phyloP scores from a whole-genome alignment of 2,888 invertebrate species.

The Malacosoma neustria region DNA sequence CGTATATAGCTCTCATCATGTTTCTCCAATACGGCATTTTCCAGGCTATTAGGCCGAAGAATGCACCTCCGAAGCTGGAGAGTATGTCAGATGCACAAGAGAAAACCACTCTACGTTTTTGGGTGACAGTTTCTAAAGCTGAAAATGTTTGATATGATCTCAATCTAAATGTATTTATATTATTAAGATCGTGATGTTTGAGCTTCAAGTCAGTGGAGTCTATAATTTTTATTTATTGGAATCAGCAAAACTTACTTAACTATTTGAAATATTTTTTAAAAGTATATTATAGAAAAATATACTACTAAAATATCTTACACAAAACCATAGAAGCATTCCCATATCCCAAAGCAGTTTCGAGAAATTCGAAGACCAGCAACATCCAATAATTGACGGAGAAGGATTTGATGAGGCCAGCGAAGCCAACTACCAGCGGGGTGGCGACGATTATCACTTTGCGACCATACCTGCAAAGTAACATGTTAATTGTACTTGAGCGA shows the following conservation, averaged over 20 bases:
- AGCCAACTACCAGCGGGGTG: conserved; percentile 68
- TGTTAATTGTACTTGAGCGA: no score
- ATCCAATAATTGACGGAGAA: conserved; percentile 80
- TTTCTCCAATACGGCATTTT: conserved; percentile 81
- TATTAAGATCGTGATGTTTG: no score
- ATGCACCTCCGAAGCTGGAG: conserved; percentile 77
- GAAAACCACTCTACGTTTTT: conserved; percentile 53
- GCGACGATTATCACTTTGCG: conserved; percentile 60
- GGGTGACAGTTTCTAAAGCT: conserved; percentile 59
- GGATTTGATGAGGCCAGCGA: conserved; percentile 79
- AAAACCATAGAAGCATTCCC: conserved; percentile 64
- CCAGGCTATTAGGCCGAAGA: conserved; percentile 82
- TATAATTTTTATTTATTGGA: no score
- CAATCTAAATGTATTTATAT: no score
- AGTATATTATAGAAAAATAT: no score
- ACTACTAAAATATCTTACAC: conserved; percentile 42
- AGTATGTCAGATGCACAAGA: conserved; percentile 57
- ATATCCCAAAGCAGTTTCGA: conserved; percentile 80
- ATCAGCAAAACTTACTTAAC: no score
- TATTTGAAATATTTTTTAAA: no score
- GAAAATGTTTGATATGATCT: no score
- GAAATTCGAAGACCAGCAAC: conserved; percentile 81
- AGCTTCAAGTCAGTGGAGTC: no score
- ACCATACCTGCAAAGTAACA: conserved; percentile 39
- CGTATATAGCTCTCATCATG: conserved; percentile 80